phyloP scores from a whole-genome alignment of 2,113 vertebrate species.

The Sphaerodactylus townsendi region DNA sequence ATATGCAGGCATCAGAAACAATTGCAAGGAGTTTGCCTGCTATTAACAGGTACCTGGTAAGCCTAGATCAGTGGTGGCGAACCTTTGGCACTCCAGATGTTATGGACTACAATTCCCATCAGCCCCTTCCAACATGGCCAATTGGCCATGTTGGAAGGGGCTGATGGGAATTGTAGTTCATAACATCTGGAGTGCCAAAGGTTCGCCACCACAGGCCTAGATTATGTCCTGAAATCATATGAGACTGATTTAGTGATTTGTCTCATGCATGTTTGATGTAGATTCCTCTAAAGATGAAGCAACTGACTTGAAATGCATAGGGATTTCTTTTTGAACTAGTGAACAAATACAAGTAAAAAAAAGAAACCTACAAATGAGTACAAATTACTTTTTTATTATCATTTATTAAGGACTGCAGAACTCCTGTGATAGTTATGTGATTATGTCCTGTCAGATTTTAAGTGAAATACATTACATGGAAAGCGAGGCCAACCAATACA shows the following conservation, averaged over 20 bases:
- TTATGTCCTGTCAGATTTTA: neutral
- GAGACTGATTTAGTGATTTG: neutral
- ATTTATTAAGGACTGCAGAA: neutral
- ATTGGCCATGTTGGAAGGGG: too few species aligned
- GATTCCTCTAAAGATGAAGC: neutral
- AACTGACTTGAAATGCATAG: neutral
- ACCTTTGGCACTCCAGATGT: too few species aligned
- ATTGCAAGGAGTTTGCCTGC: too few species aligned
- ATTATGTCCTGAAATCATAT: neutral
- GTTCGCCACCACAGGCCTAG: too few species aligned
- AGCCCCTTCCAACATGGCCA: too few species aligned
- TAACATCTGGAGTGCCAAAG: too few species aligned
- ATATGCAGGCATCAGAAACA: too few species aligned
- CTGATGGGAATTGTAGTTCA: too few species aligned
- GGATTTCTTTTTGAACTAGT: neutral
- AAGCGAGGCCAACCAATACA: conserved; percentile 2
- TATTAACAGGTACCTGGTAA: too few species aligned
- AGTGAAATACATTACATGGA: neutral
- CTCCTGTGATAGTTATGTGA: neutral
- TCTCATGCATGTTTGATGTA: neutral
- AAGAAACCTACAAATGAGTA: neutral
- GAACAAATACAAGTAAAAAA: conserved; percentile 15
- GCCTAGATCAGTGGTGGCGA: too few species aligned
- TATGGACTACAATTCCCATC: too few species aligned
- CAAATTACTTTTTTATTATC: neutral